Evolutionary conservation across 2,113 vertebrate genomes (phyloP).

Genomic region (Lepus timidus): DNA sequence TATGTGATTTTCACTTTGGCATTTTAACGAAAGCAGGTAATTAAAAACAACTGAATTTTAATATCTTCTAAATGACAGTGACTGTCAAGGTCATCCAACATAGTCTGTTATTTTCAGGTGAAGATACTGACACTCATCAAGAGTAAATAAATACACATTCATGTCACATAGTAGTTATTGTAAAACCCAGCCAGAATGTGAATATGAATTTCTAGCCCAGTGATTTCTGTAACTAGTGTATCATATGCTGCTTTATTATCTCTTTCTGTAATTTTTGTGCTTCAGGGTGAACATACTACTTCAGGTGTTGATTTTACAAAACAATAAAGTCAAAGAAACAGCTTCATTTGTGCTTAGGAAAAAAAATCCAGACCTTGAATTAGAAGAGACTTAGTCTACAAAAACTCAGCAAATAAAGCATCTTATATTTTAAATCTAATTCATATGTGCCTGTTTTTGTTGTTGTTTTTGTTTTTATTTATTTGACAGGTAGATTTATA

Average conservation of each 20-base stretch:
- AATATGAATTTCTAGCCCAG: not conserved
- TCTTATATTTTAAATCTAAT: conserved; percentile 11
- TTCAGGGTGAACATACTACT: not conserved
- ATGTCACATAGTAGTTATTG: conserved; percentile 4
- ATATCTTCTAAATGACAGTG: conserved; percentile 7
- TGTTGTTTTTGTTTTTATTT: no score
- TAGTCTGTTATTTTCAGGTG: not conserved
- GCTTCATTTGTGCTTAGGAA: conserved; percentile 36
- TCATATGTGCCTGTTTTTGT: not conserved
- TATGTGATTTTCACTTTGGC: not conserved
- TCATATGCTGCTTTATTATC: not conserved
- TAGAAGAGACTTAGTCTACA: not conserved
- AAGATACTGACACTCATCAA: conserved; percentile 3
- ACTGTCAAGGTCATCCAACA: not conserved
- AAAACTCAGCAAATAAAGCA: not conserved
- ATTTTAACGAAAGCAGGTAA: not conserved
- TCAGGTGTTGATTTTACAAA: not conserved
- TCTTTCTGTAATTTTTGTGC: conserved; percentile 8
- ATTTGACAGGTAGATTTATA: no score
- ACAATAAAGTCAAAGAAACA: conserved; percentile 28
- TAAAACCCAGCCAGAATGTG: conserved; percentile 55
- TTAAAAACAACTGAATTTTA: conserved; percentile 47
- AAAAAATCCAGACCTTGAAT: conserved; percentile 40
- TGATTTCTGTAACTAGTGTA: not conserved
- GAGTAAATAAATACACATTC: not conserved